Evolutionary conservation across 92 coral and sea anemone species (phyloP).

Genomic region (Muricea muricata): DNA sequence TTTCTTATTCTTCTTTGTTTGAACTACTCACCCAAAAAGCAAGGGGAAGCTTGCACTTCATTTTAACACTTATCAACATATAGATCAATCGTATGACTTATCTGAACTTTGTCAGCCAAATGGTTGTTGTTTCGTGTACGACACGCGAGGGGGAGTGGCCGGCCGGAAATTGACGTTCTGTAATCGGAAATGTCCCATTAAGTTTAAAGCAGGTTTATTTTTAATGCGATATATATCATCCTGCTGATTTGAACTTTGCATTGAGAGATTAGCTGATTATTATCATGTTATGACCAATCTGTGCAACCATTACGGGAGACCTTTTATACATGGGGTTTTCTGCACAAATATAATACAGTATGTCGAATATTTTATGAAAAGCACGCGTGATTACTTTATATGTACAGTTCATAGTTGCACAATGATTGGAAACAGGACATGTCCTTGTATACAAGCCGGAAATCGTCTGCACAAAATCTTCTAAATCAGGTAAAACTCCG

Average conservation of each 20-base stretch:
- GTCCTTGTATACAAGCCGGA: too few species aligned
- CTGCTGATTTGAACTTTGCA: conserved; percentile 37
- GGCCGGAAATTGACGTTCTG: conserved; percentile 28
- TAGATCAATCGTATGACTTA: neutral
- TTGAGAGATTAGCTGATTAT: conserved; percentile 29
- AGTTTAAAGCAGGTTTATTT: conserved; percentile 20
- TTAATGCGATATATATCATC: neutral
- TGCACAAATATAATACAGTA: neutral
- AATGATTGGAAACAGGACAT: too few species aligned
- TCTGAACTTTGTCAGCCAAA: neutral
- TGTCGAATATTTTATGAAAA: too few species aligned
- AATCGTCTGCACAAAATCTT: neutral
- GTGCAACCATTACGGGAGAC: neutral
- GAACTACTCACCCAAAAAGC: neutral
- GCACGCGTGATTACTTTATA: neutral
- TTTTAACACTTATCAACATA: neutral
- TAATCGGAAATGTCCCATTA: conserved; percentile 48
- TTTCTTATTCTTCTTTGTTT: neutral
- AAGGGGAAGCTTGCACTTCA: neutral
- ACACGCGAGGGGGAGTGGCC: conserved; percentile 46
- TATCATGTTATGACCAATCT: neutral
- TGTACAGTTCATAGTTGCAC: neutral
- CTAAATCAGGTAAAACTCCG: too few species aligned
- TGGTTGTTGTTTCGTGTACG: conserved; percentile 8
- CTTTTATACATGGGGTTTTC: neutral